Percentiles rank a stretch among this genome's conserved stretches.
Evolutionary conservation across 2,888 invertebrate genomes (phyloP).

Genomic region (Rhopalosiphum nymphaeae): DNA sequence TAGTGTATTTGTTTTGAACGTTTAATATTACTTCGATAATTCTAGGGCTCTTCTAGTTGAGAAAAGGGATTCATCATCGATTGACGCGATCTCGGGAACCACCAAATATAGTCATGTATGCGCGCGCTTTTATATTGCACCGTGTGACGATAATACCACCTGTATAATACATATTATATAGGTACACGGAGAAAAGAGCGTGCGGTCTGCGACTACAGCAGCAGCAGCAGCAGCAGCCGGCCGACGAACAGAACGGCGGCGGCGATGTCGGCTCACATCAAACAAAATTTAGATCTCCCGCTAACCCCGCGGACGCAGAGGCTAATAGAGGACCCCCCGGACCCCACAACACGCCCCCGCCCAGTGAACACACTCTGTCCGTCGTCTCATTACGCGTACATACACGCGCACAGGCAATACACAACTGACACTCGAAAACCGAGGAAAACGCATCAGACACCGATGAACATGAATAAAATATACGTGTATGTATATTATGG

Average conservation of each 20-base stretch:
- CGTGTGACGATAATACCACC: neutral
- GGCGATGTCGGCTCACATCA: conserved; percentile 58
- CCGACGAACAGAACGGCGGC: conserved; percentile 49
- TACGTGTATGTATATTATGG: neutral
- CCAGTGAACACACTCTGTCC: neutral
- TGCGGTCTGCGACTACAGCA: conserved; percentile 30
- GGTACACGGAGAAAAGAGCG: neutral
- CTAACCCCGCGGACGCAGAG: conserved; percentile 48
- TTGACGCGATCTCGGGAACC: conserved; percentile 23
- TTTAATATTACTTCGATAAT: neutral
- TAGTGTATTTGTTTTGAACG: neutral
- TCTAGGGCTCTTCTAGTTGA: neutral
- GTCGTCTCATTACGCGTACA: neutral
- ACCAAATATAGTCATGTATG: neutral
- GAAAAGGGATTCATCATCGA: neutral
- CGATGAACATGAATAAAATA: neutral
- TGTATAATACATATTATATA: conserved; percentile 10
- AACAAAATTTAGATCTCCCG: conserved; percentile 59
- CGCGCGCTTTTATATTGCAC: neutral
- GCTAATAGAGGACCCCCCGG: conserved; percentile 58
- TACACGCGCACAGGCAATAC: neutral
- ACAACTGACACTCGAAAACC: neutral
- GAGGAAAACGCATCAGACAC: conserved; percentile 1
- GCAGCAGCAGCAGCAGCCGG: conserved; percentile 13
- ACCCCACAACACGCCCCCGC: neutral